Evolutionary conservation across 2,113 vertebrate genomes (phyloP), one percentile per base, ranked within the genome.

Genomic region (Gorsachius goisagi): DNA sequence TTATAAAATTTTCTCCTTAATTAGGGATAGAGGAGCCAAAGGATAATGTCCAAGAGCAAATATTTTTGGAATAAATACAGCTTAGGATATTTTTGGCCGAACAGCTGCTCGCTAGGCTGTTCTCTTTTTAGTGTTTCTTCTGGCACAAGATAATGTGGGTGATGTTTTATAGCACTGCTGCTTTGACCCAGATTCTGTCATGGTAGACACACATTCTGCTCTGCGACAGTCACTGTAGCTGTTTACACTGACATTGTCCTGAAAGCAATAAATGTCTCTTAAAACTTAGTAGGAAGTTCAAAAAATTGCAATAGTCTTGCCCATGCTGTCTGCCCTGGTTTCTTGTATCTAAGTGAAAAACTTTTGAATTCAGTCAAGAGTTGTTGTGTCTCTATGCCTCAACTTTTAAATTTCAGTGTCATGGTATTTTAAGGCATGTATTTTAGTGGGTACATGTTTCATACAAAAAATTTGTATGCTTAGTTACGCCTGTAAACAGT

Each of bases 101-200:
- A 50, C 85, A 92, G 62, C 62, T 94, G 82, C 92, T 83, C 68
- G 59, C 53, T 73, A 66, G 71, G 58, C 90, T 95, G 66, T 82
- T 83, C 53, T 52, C 67, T 91, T 82, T 85, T 68, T 72, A 58
- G 4, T 76, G 58, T 95, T 82, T 75, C 53, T 85, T 79, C 85
- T 96, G 95, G 85, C 92, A 90, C 41, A n/a, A 44, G 45, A 11
- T 79, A 76, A 85, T 59, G 39, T 86, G 72, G 50, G 50, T 86
- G 55, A 86, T 86, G 32, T 77, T 92, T 91, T 80, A 30, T 12
- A 63, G 85, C 59, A 44, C 28, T 84, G 68, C 37, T 88, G 49
- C 82, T 81, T 52, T 90, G 90, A 88, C 71, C 71, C 68, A 74
- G 41, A 93, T 83, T 74, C 27, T 90, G 56, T 86, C 0, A 0